Conservation (phyloP, 2,888 invertebrate species). For the Catocala nupta region DNA sequence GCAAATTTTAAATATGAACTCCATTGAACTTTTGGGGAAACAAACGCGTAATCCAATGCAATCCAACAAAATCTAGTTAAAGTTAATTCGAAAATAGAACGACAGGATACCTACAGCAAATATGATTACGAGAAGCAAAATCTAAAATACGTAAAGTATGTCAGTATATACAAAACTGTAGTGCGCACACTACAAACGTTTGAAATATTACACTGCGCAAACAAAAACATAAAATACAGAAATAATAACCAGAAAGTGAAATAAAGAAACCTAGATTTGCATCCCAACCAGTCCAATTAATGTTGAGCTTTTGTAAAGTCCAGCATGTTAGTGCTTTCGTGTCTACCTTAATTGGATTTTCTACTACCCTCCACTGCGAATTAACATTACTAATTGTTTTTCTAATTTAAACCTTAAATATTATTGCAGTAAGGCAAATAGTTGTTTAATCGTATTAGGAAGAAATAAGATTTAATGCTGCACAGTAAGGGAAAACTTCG, state of each 20-base stretch:
- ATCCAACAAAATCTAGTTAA: too few species aligned
- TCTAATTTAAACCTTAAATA: conserved; percentile 30
- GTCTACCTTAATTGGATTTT: conserved; percentile 35
- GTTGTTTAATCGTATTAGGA: conserved; percentile 13
- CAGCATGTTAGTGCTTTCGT: conserved; percentile 19
- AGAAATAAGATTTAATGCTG: conserved; percentile 31
- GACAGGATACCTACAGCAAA: neutral
- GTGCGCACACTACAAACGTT: neutral
- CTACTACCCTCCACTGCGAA: conserved; percentile 31
- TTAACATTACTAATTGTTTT: conserved; percentile 16
- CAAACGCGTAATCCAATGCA: too few species aligned
- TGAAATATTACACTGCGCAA: conserved; percentile 24
- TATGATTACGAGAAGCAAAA: neutral
- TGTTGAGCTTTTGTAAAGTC: conserved; percentile 25
- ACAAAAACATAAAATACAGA: conserved; percentile 31
- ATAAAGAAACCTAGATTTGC: conserved; percentile 36
- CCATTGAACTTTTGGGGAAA: too few species aligned
- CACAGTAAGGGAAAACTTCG: conserved; percentile 46
- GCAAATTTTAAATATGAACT: too few species aligned
- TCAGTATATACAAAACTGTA: conserved; percentile 6
- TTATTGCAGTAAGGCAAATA: conserved; percentile 18
- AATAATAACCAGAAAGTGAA: conserved; percentile 43
- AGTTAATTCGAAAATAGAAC: too few species aligned
- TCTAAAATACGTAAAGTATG: neutral
- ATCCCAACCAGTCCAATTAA: conserved; percentile 24